Base-by-base conservation (phyloP, 2,888 invertebrate species). In the Melikaiella ostensackeni region DNA sequence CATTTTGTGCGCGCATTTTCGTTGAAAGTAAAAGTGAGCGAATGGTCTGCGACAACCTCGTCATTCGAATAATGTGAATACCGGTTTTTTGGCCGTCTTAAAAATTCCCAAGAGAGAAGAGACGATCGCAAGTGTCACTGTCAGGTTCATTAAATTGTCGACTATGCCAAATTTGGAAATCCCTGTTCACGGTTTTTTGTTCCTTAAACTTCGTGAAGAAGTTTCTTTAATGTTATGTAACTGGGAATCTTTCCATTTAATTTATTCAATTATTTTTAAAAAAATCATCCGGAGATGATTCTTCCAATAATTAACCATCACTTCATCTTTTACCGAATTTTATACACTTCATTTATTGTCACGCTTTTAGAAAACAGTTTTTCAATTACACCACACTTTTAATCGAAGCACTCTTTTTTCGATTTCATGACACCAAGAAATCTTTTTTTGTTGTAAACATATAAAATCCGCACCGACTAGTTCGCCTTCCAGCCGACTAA, bases 1-100 rank as follows among this genome's bases (percentile, higher is more conserved):
- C 70, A 55, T 33, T 70, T 73, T 77, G 76, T 75, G 70, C 81
- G 80, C 77, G 62, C 79, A 80, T 79, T 76, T 79, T 74, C 76
- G 78, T 74, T 80, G 83, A 83, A 83, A 83, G 83, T 81, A 83
- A 83, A 81, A 83, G 83, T 82, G 79, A 78, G 62, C 74, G 74
- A 61, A 73, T 73, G 70, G 30, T 57, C 55, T 59, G 74, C 30
- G 27, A 61, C 73, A 70, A 78, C 75, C 75, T 77, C 77, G 35
- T 21, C 76, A 24, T 42, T 75, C 27, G 74, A 66, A 77, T 73
- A 75, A 77, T 59, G 73, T 21, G 35, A 73, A 62, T 77, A 77
- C 77, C 74, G 74, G 74, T 77, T 77, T 42, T 70, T 76, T 73
- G 30, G 42, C 33, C 27, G 19, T 35, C 55, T 75, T 62, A 42